phyloP scores from a whole-genome alignment of 2,113 vertebrate genomes.

The Notechis scutatus region DNA sequence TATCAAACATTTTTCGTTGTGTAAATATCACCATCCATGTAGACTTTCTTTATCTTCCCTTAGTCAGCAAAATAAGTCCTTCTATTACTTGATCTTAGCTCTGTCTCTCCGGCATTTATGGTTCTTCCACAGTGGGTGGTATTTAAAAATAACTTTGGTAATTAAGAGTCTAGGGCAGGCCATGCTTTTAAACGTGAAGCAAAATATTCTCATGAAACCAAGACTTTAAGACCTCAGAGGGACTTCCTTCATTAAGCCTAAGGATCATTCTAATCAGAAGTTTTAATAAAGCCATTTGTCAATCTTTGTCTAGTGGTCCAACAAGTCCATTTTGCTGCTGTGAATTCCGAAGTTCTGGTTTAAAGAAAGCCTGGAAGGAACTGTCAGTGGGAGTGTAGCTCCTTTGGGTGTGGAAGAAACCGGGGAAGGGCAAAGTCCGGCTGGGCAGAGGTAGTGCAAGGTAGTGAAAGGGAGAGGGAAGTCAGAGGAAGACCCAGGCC shows the following conservation, averaged over 20 bases:
- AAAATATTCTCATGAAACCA: neutral
- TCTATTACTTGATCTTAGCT: neutral
- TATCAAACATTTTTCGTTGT: neutral
- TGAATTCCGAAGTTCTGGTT: neutral
- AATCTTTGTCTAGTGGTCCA: neutral
- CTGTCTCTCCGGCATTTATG: constrained; percentile 28
- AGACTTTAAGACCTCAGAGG: neutral
- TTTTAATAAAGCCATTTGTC: neutral
- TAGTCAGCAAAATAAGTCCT: neutral
- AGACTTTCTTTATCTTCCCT: neutral
- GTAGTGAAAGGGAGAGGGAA: no score
- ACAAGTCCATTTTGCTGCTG: neutral
- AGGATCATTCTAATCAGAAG: neutral
- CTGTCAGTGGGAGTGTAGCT: no score
- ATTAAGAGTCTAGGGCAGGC: neutral
- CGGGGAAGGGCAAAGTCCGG: no score
- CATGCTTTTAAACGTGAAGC: neutral
- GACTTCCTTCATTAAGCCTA: neutral
- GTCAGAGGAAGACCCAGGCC: no score
- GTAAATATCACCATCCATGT: neutral
- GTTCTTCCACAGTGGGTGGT: neutral
- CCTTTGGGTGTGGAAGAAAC: no score
- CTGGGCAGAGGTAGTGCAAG: no score
- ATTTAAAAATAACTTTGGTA: constrained; percentile 15
- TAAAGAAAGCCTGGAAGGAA: neutral